These are phyloP conservation scores for Diplodus sargus DNA, from an alignment of 2,797 vertebrate species.

Conservation along the genomic window DNA sequence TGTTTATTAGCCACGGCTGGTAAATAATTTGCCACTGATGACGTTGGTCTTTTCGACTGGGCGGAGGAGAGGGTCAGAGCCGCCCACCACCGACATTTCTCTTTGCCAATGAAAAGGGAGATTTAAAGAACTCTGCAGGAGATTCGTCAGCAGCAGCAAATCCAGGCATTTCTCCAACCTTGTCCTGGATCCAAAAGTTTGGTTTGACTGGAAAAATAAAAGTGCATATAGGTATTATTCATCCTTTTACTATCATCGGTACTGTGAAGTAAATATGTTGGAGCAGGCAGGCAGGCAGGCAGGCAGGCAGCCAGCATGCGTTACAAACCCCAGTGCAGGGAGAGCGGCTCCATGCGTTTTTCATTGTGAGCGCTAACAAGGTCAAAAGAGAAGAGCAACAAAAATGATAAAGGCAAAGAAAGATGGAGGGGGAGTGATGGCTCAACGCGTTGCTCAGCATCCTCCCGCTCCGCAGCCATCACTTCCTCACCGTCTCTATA, in stretches of 20 bases:
- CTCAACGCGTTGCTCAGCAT: constrained; percentile 57
- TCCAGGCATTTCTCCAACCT: constrained; percentile 10
- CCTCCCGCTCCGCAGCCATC: constrained; percentile 53
- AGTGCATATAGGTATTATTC: constrained; percentile 4
- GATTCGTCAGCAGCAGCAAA: background rate
- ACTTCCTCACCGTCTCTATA: constrained; percentile 63
- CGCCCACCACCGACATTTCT: background rate
- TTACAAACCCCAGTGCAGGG: background rate
- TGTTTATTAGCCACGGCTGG: constrained; percentile 7
- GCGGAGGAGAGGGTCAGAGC: constrained; percentile 4
- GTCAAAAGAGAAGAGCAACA: constrained; percentile 44
- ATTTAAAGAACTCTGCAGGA: background rate
- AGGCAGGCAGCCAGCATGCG: background rate
- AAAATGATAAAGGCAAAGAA: constrained; percentile 41
- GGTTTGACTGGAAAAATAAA: constrained; percentile 11
- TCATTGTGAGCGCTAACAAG: constrained; percentile 33
- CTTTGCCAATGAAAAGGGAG: constrained; percentile 13
- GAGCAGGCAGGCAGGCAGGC: background rate
- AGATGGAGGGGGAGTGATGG: constrained; percentile 49
- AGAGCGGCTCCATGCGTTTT: constrained; percentile 10
- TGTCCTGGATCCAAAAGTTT: constrained; percentile 15
- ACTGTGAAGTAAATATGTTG: background rate
- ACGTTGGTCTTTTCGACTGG: constrained; percentile 24
- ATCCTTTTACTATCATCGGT: background rate
- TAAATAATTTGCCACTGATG: constrained; percentile 13